Evolutionary conservation across 2,888 invertebrate genomes (phyloP).

Genomic region (Elmis aenea): DNA sequence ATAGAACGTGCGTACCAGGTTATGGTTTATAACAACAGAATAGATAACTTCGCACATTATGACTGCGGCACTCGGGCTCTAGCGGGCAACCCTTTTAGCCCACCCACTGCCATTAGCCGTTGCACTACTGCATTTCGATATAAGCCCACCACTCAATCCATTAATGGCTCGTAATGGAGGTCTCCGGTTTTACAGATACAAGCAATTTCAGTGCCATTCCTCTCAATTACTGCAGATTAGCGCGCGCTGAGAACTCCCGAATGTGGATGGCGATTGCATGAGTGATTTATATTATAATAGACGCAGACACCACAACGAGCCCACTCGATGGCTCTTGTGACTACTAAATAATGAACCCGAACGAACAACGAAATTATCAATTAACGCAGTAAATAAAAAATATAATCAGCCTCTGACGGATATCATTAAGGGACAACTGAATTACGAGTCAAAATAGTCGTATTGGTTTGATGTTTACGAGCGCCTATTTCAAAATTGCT

Average conservation of each 20-base stretch:
- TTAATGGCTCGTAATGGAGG: slow-evolving; percentile 44
- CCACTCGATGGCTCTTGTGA: too few relatives aligned
- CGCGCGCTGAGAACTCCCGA: slow-evolving; percentile 27
- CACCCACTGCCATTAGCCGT: slow-evolving; percentile 22
- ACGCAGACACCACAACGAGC: too few relatives aligned
- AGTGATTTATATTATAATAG: slow-evolving; percentile 26
- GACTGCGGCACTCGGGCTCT: slow-evolving; percentile 18
- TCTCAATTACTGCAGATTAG: slow-evolving; percentile 43
- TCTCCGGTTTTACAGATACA: slow-evolving; percentile 42
- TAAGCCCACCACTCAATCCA: slow-evolving; percentile 42
- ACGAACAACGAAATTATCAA: too few relatives aligned
- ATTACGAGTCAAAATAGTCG: too few relatives aligned
- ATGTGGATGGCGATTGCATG: slow-evolving; percentile 23
- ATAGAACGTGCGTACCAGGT: not conserved
- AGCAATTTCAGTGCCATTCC: slow-evolving; percentile 43
- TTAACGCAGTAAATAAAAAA: too few relatives aligned
- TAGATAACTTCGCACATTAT: slow-evolving; percentile 10
- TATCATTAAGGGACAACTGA: too few relatives aligned
- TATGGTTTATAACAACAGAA: not conserved
- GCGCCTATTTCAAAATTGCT: too few relatives aligned
- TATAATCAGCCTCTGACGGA: too few relatives aligned
- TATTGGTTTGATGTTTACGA: too few relatives aligned
- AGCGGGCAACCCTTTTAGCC: slow-evolving; percentile 26
- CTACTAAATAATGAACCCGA: too few relatives aligned
- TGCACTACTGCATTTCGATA: slow-evolving; percentile 27